Percentiles rank a stretch among this genome's conserved stretches.
phyloP scores from a whole-genome alignment of 2,797 vertebrate species.

The Urosaurus nigricauda region DNA sequence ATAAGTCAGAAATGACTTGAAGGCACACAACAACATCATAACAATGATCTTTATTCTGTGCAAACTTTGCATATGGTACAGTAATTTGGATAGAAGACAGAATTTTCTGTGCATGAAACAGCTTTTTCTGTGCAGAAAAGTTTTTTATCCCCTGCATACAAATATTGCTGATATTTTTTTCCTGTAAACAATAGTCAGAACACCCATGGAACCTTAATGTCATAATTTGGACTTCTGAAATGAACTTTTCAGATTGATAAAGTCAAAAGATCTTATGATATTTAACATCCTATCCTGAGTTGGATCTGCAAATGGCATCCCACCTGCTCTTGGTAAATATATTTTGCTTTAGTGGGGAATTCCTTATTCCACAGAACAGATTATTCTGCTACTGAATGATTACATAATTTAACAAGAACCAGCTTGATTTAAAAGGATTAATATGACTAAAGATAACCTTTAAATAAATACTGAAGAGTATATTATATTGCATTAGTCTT shows the following conservation, averaged over 20 bases:
- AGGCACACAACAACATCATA: too few relatives aligned
- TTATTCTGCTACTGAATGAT: background rate
- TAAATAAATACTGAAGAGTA: background rate
- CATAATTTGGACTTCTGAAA: background rate
- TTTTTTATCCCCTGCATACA: too few relatives aligned
- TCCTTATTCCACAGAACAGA: background rate
- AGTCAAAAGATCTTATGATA: background rate
- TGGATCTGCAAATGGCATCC: background rate
- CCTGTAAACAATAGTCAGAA: background rate
- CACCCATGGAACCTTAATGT: background rate
- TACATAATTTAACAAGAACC: background rate
- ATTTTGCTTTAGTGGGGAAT: background rate
- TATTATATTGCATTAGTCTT: background rate
- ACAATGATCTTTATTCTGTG: too few relatives aligned
- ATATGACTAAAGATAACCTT: conserved; percentile 1
- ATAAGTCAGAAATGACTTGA: too few relatives aligned
- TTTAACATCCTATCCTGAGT: background rate
- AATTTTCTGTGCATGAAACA: too few relatives aligned
- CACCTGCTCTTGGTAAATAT: too few relatives aligned
- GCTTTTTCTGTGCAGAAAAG: too few relatives aligned
- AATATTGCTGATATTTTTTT: background rate
- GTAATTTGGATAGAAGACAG: too few relatives aligned
- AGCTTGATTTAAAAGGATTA: background rate
- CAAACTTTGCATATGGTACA: too few relatives aligned
- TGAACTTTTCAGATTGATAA: background rate